These are phyloP conservation scores for Hyposmocoma kahamanoa DNA, from an alignment of 1,140 invertebrate genomes.

Conservation along the genomic window DNA sequence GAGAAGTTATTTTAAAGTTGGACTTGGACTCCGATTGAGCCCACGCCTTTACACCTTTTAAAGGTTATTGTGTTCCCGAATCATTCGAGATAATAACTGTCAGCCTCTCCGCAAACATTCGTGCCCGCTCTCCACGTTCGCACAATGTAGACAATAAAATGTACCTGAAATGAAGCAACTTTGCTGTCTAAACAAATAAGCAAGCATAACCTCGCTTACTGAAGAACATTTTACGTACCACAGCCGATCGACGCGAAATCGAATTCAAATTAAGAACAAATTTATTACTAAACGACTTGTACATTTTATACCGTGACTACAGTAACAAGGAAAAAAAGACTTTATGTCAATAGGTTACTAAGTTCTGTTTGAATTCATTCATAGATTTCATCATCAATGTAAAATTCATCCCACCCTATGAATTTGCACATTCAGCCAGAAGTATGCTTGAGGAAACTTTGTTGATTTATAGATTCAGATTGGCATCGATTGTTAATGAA, in stretches of 20 bases:
- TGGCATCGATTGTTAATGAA: too few species aligned
- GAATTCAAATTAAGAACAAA: slow-evolving; percentile 7
- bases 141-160: not conserved
- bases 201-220: not conserved
- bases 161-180: not conserved
- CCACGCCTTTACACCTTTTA: slow-evolving; percentile 66
- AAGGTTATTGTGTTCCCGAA: slow-evolving; percentile 69
- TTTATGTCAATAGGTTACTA: too few species aligned
- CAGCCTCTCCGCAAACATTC: slow-evolving; percentile 20
- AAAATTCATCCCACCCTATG: too few species aligned
- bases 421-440: too few species aligned
- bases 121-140: not conserved
- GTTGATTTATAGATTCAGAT: too few species aligned
- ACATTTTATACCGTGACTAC: too few species aligned
- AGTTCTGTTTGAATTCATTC: too few species aligned
- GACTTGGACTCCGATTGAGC: slow-evolving; percentile 44
- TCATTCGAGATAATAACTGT: slow-evolving; percentile 40
- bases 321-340: too few species aligned
- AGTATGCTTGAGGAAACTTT: too few species aligned
- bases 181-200: not conserved
- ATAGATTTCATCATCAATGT: too few species aligned
- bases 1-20: slow-evolving; percentile 64
- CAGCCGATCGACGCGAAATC: slow-evolving; percentile 2
- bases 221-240: not conserved
- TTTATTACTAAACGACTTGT: slow-evolving; percentile 3